These are phyloP conservation scores for Mylabris phalerata DNA, from an alignment of 1,140 invertebrate genomes.

Conservation along the genomic window DNA sequence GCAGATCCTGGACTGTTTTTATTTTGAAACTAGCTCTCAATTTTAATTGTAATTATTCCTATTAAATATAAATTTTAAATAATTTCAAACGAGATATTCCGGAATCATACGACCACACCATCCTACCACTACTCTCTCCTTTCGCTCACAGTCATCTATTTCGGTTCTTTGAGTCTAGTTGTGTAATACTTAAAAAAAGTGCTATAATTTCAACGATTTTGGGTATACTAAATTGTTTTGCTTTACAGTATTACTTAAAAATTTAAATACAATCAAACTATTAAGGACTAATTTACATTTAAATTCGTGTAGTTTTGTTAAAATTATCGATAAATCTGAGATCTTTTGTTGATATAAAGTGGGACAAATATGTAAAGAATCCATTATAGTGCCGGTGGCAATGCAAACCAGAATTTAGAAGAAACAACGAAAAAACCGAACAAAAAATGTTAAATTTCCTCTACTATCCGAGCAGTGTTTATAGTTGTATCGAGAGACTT, in stretches of 20 bases:
- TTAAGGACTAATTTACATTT: too few relatives aligned
- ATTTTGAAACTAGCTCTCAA: too few relatives aligned
- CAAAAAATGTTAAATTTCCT: constrained; percentile 3
- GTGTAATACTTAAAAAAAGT: too few relatives aligned
- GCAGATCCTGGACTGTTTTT: neutral
- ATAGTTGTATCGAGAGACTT: neutral
- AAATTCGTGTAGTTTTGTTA: too few relatives aligned
- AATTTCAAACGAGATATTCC: neutral
- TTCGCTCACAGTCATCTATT: too few relatives aligned
- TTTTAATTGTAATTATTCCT: too few relatives aligned
- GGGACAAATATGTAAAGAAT: constrained; percentile 11
- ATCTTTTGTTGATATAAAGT: constrained; percentile 3
- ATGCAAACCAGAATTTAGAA: neutral
- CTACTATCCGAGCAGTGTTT: neutral
- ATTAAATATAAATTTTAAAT: neutral
- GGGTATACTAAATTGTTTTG: too few relatives aligned
- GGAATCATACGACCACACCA: neutral
- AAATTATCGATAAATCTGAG: neutral
- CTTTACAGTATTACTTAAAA: too few relatives aligned
- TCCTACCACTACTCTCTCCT: too few relatives aligned
- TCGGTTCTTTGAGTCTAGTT: too few relatives aligned
- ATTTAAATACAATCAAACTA: too few relatives aligned
- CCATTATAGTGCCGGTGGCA: neutral
- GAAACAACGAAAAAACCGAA: constrained; percentile 1
- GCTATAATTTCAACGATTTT: too few relatives aligned